Base-by-base conservation (phyloP, 2,797 vertebrate genomes). In the Atherinosoma microstoma region DNA sequence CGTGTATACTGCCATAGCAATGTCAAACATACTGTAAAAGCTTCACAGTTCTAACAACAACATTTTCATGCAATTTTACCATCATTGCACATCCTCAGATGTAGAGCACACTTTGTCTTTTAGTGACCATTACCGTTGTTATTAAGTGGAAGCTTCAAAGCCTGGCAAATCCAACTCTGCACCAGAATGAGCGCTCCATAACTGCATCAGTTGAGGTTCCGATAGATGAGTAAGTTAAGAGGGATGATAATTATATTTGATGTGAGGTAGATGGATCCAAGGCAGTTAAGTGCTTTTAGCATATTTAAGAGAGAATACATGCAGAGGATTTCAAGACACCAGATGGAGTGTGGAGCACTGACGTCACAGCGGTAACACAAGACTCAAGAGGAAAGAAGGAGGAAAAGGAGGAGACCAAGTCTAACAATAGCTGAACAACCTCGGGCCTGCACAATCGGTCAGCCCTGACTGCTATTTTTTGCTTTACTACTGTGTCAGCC, bases 361-460 rank as follows among this genome's bases (percentile, higher is more conserved):
- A 85, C 68, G 75, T 90, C 83, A 88, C 73, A 71, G 72, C 63
- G 61, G 76, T 73, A 86, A 81, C 71, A 77, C 75, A 81, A 80
- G 67, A 78, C 75, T 79, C 69, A 49, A 67, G 61, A 82, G 79
- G 56, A 60, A 63, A 58, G 73, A 79, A 42, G 71, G 70, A 83
- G 58, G 76, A 86, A 85, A 76, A 87, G 73, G 86, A 83, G 84
- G 84, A 84, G 80, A 86, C 65, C 60, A 62, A 73, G 68, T 79
- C 88, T 88, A 91, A 90, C 78, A 93, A 91, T 91, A 93, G 87
- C 65, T 57, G 63, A 77, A 83, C 79, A 86, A 88, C 87, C 86
- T 85, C 83, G 5, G 85, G 89, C 84, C 84, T 70, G 75, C 79
- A 77, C 69, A 70, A 84, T 88, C 73, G 67, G 80, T 83, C 70